phyloP scores from a whole-genome alignment of 2,888 invertebrate genomes.

The Tortrix viridana region DNA sequence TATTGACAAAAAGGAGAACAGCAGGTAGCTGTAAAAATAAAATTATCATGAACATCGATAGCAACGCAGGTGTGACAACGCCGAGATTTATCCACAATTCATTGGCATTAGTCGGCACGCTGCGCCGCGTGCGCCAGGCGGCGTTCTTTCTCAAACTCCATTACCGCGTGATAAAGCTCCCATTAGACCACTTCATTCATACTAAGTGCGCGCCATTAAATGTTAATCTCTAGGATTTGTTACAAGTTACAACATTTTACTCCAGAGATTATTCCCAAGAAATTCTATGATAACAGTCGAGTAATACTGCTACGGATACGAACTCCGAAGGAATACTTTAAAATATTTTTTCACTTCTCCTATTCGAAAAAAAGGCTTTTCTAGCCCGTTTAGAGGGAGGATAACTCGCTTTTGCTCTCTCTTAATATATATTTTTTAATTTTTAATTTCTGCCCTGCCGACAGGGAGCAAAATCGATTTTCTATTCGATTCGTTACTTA shows the following conservation, averaged over 20 bases:
- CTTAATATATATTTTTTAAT: too few species aligned
- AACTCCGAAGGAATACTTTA: conserved; percentile 35
- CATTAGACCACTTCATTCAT: conserved; percentile 70
- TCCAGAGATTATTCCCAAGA: conserved; percentile 46
- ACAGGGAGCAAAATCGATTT: too few species aligned
- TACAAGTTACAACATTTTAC: conserved; percentile 57
- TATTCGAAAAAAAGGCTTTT: too few species aligned
- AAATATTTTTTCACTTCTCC: conserved; percentile 47
- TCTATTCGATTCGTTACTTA: too few species aligned
- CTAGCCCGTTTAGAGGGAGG: too few species aligned
- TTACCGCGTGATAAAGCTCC: conserved; percentile 66
- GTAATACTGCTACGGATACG: conserved; percentile 14
- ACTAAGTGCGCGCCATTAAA: conserved; percentile 65
- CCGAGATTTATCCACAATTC: conserved; percentile 36
- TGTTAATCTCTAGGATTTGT: conserved; percentile 65
- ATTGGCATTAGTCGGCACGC: conserved; percentile 34
- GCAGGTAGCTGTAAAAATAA: background rate
- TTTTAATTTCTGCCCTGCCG: too few species aligned
- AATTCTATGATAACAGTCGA: conserved; percentile 41
- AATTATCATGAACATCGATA: conserved; percentile 12
- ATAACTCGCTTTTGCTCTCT: too few species aligned
- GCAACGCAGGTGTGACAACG: conserved; percentile 28
- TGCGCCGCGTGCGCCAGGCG: conserved; percentile 29
- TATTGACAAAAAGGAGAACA: background rate
- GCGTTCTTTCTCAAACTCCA: conserved; percentile 53